Base-by-base conservation (phyloP, 2,888 invertebrate genomes). In the Ischnus inquisitorius region DNA sequence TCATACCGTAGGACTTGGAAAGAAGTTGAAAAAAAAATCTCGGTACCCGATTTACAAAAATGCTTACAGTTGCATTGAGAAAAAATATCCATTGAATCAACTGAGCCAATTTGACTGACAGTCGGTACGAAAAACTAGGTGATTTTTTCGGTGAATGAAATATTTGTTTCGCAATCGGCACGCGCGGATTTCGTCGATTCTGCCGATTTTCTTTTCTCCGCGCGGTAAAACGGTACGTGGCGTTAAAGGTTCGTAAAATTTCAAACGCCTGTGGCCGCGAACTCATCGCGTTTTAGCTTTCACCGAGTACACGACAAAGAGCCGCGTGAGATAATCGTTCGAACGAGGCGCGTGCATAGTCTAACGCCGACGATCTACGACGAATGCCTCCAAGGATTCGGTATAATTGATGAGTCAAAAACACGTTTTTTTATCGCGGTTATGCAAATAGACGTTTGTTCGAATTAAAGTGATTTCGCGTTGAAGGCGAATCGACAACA, bases 371-470 rank as follows among this genome's bases (percentile, higher is more conserved):
- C 14, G 54, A 69, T 68, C 10, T 5, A 51, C 14, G 22, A n/a
- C 39, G 25, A 22, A 8, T 19, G 16, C 25, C 5, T 48, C 57
- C 25, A 22, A 22, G 57, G 19, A 22, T 22, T 25, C 22, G 19
- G 3, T 12, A n/a, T 25, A 39, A 39, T 34, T 6, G 6, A 12
- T 25, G 54, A 65, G 34, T 8, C 16, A 46, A 62, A 74, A 74
- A 74, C 60, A 16, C 8, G 62, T 74, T 62, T 62, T n/a, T 46
- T 48, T 74, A 74, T 62, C 62, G 28, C 12, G n/a, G 12, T 62
- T 74, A 74, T 74, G 74, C 34, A 48, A 74, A 74, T 74, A n/a
- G 10, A 46, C 19, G 71, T 41, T 72, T 43, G 43, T 72, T 72
- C n/a, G 57, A 72, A 72, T 72, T 72, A 57, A 16, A 10, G 5